Conservation (phyloP, 1,140 invertebrate species). For the Cepaea nemoralis region DNA sequence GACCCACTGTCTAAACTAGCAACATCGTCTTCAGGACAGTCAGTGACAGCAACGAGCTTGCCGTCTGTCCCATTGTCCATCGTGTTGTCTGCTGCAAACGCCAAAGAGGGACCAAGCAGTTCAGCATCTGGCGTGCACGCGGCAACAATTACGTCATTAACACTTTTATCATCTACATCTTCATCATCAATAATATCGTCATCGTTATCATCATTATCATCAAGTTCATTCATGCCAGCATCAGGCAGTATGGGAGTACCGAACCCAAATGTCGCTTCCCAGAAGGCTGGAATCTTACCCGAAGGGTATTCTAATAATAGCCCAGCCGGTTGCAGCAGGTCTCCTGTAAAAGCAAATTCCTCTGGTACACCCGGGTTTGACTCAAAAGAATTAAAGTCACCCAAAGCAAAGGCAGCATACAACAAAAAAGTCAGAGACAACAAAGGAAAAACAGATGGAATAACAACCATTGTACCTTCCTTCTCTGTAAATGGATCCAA, state of each 20-base stretch:
- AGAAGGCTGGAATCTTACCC: neutral
- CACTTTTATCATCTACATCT: neutral
- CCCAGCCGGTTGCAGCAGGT: neutral
- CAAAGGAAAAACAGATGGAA: slow-evolving; percentile 4
- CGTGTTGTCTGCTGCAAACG: too few species aligned
- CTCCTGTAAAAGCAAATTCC: slow-evolving; percentile 1
- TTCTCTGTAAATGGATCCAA: neutral
- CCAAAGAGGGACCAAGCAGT: too few species aligned
- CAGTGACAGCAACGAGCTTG: too few species aligned
- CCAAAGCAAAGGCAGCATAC: slow-evolving; percentile 39
- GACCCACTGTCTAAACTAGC: slow-evolving; percentile 40
- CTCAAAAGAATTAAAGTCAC: slow-evolving; percentile 21
- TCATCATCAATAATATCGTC: neutral
- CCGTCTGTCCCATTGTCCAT: too few species aligned
- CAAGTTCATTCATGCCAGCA: neutral
- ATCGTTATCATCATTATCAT: neutral
- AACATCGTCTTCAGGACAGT: neutral
- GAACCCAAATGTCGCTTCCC: slow-evolving; percentile 12
- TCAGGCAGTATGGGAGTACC: neutral
- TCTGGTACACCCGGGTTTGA: neutral
- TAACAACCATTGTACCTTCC: neutral
- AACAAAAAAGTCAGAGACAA: slow-evolving; percentile 26
- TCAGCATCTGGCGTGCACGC: neutral
- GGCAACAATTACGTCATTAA: too few species aligned
- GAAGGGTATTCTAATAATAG: neutral